A percentile compares a stretch with the other conserved stretches of the same genome.
Evolutionary conservation across 2,113 vertebrate species (phyloP).

Genomic region (Aldabrachelys gigantea): DNA sequence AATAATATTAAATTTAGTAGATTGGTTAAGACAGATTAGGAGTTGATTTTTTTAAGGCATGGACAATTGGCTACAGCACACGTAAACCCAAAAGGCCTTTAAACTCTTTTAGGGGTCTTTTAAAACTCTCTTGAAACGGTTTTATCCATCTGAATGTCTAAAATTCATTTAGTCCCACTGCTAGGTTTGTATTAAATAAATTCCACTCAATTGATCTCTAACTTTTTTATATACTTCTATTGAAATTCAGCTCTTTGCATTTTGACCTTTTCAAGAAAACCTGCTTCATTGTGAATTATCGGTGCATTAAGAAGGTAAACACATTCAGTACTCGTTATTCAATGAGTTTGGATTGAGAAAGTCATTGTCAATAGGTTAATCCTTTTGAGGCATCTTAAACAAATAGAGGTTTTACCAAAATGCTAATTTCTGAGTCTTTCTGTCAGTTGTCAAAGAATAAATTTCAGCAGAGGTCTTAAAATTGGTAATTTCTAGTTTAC

Average conservation of each 20-base stretch:
- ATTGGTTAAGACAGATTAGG: background rate
- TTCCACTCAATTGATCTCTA: constrained; percentile 17
- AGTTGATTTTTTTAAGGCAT: constrained; percentile 5
- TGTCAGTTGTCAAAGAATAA: constrained; percentile 76
- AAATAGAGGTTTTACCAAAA: constrained; percentile 82
- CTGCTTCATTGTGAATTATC: constrained; percentile 80
- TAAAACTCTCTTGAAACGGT: accelerated
- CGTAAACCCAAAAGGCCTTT: background rate
- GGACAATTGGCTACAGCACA: background rate
- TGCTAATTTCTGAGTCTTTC: constrained; percentile 78
- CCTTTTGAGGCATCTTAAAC: constrained; percentile 79
- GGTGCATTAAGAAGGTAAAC: constrained; percentile 84
- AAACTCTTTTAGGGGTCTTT: background rate
- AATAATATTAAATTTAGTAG: background rate
- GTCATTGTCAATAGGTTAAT: constrained; percentile 86
- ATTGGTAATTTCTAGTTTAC: constrained; percentile 75
- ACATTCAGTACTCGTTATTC: constrained; percentile 82
- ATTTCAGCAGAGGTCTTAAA: constrained; percentile 71
- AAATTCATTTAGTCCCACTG: constrained; percentile 23
- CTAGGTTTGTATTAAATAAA: constrained; percentile 40
- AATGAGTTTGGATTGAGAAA: constrained; percentile 79
- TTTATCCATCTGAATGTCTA: constrained; percentile 5
- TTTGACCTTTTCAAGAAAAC: constrained; percentile 82
- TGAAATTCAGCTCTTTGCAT: constrained; percentile 79
- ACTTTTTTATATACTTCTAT: constrained; percentile 60